Evolutionary conservation across 1,140 invertebrate species (phyloP).

Genomic region (Medauroidea extradentata): DNA sequence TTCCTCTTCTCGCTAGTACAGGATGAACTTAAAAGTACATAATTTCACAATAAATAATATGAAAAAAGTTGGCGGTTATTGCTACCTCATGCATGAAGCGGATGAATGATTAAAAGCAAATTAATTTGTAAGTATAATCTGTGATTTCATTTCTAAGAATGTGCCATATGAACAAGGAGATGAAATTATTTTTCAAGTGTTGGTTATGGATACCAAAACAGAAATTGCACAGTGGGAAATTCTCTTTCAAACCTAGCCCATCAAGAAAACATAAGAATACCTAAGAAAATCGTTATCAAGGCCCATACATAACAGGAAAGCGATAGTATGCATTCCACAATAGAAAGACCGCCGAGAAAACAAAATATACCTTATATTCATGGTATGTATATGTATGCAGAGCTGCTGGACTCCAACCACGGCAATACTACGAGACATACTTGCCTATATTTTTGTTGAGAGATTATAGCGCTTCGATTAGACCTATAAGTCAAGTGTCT

Average conservation of each 20-base stretch:
- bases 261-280: no score
- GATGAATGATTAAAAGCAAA: constrained; percentile 29
- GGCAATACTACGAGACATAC: no score
- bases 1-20: constrained; percentile 30
- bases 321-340: constrained; percentile 37
- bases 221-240: constrained; percentile 35
- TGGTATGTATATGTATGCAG: no score
- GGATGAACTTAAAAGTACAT: constrained; percentile 35
- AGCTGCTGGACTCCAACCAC: no score
- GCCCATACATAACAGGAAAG: constrained; percentile 44
- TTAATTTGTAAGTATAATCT: constrained; percentile 26
- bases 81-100: constrained; percentile 34
- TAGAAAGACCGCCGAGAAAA: constrained; percentile 16
- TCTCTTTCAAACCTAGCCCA: constrained; percentile 28
- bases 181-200: constrained; percentile 30
- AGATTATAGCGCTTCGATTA: no score
- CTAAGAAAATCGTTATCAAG: constrained; percentile 37
- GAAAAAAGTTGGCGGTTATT: constrained; percentile 25
- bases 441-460: no score
- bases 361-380: background rate
- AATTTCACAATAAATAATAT: constrained; percentile 38
- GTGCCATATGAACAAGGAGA: no score
- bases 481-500: no score
- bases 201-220: constrained; percentile 36
- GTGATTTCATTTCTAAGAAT: no score